Conservation (phyloP, 2,888 invertebrate species). For the Melanophora roralis region DNA sequence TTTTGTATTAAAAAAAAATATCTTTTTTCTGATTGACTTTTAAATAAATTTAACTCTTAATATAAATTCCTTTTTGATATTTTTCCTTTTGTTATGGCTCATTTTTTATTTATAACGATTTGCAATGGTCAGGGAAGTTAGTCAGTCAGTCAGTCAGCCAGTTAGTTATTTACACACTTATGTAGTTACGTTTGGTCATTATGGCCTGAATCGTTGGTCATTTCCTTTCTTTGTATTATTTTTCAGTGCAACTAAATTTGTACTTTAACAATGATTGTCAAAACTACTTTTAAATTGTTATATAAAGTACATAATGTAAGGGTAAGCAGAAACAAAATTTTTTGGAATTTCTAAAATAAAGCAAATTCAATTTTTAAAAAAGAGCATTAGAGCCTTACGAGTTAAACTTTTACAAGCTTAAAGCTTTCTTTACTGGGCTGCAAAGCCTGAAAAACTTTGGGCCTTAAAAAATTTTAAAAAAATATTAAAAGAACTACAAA, state of each 20-base stretch:
- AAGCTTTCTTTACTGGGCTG: too few species aligned
- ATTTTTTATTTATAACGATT: constrained; percentile 58
- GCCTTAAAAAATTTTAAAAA: too few species aligned
- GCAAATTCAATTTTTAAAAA: too few species aligned
- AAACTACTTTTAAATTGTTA: constrained; percentile 46
- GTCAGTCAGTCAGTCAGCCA: constrained; percentile 28
- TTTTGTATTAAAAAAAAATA: not conserved
- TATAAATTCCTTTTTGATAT: constrained; percentile 47
- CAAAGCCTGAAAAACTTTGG: too few species aligned
- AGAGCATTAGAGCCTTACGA: too few species aligned
- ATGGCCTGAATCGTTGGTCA: not conserved
- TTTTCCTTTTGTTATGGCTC: constrained; percentile 57
- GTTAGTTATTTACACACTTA: constrained; percentile 41
- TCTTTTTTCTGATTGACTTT: not conserved
- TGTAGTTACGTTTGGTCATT: constrained; percentile 16
- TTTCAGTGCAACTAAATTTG: constrained; percentile 13
- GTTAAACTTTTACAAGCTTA: too few species aligned
- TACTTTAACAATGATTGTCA: constrained; percentile 36
- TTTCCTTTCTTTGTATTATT: constrained; percentile 5
- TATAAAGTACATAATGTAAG: not conserved
- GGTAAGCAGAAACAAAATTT: not conserved
- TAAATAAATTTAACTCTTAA: not conserved
- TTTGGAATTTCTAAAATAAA: too few species aligned
- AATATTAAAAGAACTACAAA: too few species aligned
- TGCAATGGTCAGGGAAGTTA: constrained; percentile 53